Evolutionary conservation across 1,140 invertebrate species (phyloP).

Genomic region (Pseudomyrmex cubaensis): DNA sequence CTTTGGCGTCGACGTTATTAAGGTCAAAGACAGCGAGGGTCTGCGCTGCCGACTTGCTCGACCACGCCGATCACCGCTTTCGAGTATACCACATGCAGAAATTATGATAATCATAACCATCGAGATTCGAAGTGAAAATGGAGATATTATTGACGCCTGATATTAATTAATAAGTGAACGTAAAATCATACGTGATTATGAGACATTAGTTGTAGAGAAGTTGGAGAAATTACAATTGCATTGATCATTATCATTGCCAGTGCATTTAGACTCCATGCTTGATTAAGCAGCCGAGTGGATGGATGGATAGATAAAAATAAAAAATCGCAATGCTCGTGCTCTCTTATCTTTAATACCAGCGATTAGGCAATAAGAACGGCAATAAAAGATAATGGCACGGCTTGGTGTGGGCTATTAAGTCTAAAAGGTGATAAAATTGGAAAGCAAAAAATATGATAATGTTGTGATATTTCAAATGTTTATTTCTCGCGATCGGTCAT

Average conservation of each 20-base stretch:
- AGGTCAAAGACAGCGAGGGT: slow-evolving; percentile 65
- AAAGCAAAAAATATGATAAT: background rate
- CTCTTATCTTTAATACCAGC: background rate
- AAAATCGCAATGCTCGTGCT: background rate
- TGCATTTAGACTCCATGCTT: background rate
- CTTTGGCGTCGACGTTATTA: slow-evolving; percentile 70
- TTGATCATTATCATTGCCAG: background rate
- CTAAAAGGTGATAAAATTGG: background rate
- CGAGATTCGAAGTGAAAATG: background rate
- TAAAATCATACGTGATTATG: background rate
- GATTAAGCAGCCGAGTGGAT: background rate
- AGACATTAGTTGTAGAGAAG: background rate
- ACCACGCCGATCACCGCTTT: slow-evolving; percentile 5
- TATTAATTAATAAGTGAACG: background rate
- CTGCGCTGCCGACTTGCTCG: slow-evolving; percentile 11
- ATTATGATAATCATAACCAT: slow-evolving; percentile 26
- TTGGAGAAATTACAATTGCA: background rate
- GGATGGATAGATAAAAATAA: too few relatives aligned
- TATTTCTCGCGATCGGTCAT: too few relatives aligned
- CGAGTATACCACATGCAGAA: background rate
- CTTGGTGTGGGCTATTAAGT: background rate
- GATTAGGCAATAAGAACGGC: background rate
- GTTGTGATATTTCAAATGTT: too few relatives aligned
- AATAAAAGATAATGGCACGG: background rate
- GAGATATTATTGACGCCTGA: background rate